phyloP scores from a whole-genome alignment of 2,888 invertebrate species.

The Pyrochroa serraticornis region DNA sequence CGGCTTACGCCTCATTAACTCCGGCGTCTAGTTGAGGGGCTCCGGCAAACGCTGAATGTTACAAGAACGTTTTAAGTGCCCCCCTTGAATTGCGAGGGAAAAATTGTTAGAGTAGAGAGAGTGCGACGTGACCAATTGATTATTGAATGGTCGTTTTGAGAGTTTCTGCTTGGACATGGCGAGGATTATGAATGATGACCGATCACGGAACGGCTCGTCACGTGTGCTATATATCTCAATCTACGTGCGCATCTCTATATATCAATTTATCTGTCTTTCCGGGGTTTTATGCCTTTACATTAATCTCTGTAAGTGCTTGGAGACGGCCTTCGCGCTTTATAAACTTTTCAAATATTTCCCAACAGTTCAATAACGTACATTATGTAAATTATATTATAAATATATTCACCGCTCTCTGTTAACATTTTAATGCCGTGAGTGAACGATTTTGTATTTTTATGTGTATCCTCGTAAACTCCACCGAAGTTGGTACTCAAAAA shows the following conservation, averaged over 20 bases:
- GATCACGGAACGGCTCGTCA: conserved; percentile 45
- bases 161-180: conserved; percentile 44
- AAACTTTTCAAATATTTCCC: conserved; percentile 47
- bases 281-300: conserved; percentile 50
- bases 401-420: conserved; percentile 38
- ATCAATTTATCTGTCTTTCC: conserved; percentile 56
- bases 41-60: too few relatives aligned
- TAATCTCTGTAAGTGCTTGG: conserved; percentile 53
- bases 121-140: conserved; percentile 33
- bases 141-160: conserved; percentile 40
- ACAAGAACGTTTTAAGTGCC: not conserved
- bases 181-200: conserved; percentile 54
- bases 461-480: conserved; percentile 13
- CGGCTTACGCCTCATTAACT: too few relatives aligned
- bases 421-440: conserved; percentile 32
- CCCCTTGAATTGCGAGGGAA: conserved; percentile 2
- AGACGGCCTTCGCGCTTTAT: conserved; percentile 48
- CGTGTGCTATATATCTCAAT: conserved; percentile 54
- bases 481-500: conserved; percentile 14
- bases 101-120: conserved; percentile 16
- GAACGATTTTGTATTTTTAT: conserved; percentile 31
- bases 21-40: too few relatives aligned
- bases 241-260: conserved; percentile 52
- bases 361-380: conserved; percentile 51
- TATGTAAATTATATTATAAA: conserved; percentile 53